These are phyloP conservation scores for Hypocryptadius cinnamomeus DNA, from an alignment of 2,113 vertebrate species.

Conservation along the genomic window DNA sequence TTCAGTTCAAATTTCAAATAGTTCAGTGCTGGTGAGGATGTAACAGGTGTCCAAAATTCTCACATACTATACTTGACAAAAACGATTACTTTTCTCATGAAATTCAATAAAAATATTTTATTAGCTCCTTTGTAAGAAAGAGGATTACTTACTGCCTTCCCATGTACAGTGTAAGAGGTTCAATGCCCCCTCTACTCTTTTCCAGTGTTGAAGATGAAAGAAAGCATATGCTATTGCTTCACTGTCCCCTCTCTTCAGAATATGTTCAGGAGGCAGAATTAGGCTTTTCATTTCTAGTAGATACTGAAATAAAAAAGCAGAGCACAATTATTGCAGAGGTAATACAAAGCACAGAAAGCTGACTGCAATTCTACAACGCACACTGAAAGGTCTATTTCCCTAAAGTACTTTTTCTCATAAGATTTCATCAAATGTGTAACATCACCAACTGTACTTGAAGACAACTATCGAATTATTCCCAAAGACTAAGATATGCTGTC, in stretches of 20 bases:
- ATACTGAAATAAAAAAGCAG: conserved; percentile 79
- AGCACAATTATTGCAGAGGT: conserved; percentile 20
- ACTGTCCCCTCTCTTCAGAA: conserved; percentile 98
- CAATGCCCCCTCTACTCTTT: conserved; percentile 95
- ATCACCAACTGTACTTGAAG: conserved; percentile 26
- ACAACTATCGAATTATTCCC: neutral
- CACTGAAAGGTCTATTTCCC: conserved; percentile 3
- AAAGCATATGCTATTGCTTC: conserved; percentile 98
- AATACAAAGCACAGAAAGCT: conserved; percentile 1
- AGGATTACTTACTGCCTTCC: conserved; percentile 95
- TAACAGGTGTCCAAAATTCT: neutral
- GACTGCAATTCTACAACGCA: conserved; percentile 3
- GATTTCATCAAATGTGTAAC: conserved; percentile 28
- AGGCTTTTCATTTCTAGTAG: conserved; percentile 99
- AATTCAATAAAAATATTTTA: neutral
- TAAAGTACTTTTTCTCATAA: conserved; percentile 4
- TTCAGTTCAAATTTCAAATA: neutral
- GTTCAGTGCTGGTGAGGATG: neutral
- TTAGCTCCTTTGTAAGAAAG: conserved; percentile 49
- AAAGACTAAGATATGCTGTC: neutral
- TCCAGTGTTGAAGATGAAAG: conserved; percentile 99
- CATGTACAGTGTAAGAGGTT: conserved; percentile 98
- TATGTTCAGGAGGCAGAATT: conserved; percentile 97
- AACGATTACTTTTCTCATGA: neutral
- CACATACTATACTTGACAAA: neutral